Evolutionary conservation across 2,113 vertebrate genomes (phyloP), one percentile per base, ranked within the genome.

Genomic region (Uria aalge): DNA sequence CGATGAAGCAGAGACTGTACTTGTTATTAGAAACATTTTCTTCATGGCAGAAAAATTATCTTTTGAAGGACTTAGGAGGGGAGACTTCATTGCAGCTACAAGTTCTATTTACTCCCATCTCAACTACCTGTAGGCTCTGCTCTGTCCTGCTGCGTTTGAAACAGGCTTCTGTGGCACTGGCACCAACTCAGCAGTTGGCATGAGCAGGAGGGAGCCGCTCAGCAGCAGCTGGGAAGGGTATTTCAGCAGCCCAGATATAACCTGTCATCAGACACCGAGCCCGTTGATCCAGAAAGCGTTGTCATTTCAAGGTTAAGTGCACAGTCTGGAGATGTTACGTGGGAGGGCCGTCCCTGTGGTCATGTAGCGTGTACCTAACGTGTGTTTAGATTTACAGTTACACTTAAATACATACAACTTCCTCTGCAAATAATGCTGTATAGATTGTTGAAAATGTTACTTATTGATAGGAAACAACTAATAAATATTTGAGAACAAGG

Each of bases 231-330:
- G 95, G 77, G 48, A 90, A 92, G 88, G 93, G 77, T 83, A 82
- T 50, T 80, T 62, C 83, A 48, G 53, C 80, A 91, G 69, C 80
- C 45, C 90, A 73, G 88, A 34, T 22, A 60, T 64, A 57, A 89
- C 87, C 82, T 78, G 78, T 68, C 66, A 40, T 41, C 85, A 94
- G 62, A 36, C 12, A 38, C 62, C 4, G 79, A 88, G 89, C 34
- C 63, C 73, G 9, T 66, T 92, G 97, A 93, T 96, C 92, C 88
- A 85, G 62, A 92, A 95, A 93, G 29, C 11, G 69, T 34, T 87
- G 90, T 87, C 71, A n/a, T 96, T 94, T 95, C 85, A 89, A 97
- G 94, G 91, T 96, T 88, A 97, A 95, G 69, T 92, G 94, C 88
- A 48, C 77, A 92, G 41, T 84, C 82, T 93, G 94, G 90, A 90